Conservation (phyloP, 2,113 vertebrate species). For the Electrona antarctica region DNA sequence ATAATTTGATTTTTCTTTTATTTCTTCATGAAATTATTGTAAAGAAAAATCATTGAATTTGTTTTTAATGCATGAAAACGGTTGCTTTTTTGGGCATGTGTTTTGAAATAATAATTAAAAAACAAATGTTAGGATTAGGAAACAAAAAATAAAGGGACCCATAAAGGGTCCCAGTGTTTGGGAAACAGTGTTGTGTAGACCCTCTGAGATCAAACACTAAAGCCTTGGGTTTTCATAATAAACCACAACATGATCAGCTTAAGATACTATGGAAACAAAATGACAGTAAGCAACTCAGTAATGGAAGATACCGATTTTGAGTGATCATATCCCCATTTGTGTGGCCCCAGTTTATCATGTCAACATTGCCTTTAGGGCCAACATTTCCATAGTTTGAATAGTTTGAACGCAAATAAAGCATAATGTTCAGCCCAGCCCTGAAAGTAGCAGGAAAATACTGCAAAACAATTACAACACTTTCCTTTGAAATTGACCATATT, state of each 20-base stretch:
- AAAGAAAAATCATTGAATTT: too few species aligned
- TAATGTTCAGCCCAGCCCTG: not conserved
- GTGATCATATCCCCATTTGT: not conserved
- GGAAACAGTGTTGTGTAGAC: not conserved
- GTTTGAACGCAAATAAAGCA: not conserved
- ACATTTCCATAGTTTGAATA: not conserved
- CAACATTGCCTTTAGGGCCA: not conserved
- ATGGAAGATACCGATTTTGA: not conserved
- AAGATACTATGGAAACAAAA: not conserved
- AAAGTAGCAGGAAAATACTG: not conserved
- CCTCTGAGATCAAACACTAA: conserved; percentile 31
- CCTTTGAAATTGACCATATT: not conserved
- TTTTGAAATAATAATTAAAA: too few species aligned
- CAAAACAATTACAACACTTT: not conserved
- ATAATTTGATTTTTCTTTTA: too few species aligned
- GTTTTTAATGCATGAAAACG: too few species aligned
- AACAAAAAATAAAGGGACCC: too few species aligned
- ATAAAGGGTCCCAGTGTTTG: too few species aligned
- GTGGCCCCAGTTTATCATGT: not conserved
- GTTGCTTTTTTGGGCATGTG: too few species aligned
- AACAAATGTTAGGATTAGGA: too few species aligned
- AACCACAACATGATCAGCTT: not conserved
- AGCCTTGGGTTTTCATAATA: not conserved
- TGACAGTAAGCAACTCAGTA: not conserved
- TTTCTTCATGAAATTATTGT: too few species aligned